These are phyloP conservation scores for Hystrix cristata DNA, from an alignment of 2,113 vertebrate species.

Conservation along the genomic window DNA sequence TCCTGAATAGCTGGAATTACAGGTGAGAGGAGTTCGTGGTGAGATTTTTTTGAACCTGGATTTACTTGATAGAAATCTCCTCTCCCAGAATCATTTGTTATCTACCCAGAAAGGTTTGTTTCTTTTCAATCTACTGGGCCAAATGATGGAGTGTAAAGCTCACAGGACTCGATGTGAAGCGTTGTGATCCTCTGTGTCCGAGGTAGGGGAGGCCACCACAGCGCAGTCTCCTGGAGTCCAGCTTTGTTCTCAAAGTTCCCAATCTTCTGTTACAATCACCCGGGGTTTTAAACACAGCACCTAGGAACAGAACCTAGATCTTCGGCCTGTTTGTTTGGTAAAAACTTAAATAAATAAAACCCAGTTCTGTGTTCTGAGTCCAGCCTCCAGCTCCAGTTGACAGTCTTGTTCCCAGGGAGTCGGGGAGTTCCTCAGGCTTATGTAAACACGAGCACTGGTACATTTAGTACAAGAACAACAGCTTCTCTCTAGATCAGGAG, in stretches of 20 bases:
- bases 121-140: neutral
- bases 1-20: neutral
- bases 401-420: neutral
- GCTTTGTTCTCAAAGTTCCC: constrained; percentile 1
- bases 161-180: neutral
- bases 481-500: neutral
- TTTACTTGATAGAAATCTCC: neutral
- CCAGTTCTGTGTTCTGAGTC: neutral
- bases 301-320: constrained; percentile 66
- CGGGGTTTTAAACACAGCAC: constrained; percentile 63
- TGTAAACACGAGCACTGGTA: constrained; percentile 50
- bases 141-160: neutral
- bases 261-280: neutral
- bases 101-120: neutral
- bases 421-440: neutral
- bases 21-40: neutral
- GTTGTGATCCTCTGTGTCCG: neutral
- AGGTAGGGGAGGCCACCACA: neutral
- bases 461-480: constrained; percentile 3
- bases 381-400: neutral
- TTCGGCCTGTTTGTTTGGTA: constrained; percentile 63
- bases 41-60: neutral
- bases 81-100: neutral
- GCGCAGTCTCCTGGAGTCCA: neutral
- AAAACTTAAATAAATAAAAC: constrained; percentile 64